Evolutionary conservation across 2,888 invertebrate genomes (phyloP).

Genomic region (Patella depressa): DNA sequence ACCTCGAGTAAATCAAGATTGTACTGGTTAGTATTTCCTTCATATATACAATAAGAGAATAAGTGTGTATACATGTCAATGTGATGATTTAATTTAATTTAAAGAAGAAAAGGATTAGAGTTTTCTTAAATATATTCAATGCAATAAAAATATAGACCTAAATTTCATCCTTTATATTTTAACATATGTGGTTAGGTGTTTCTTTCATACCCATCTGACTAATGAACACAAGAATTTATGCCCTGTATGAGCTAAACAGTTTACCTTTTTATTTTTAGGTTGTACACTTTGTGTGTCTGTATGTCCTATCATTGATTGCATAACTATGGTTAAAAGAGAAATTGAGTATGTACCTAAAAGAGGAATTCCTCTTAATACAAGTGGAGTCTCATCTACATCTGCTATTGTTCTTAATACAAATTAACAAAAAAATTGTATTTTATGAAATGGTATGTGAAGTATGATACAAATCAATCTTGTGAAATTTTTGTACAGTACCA

Average conservation of each 20-base stretch:
- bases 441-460: no score
- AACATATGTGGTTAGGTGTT: no score
- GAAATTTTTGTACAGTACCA: no score
- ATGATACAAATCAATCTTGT: no score
- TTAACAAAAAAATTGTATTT: conserved; percentile 22
- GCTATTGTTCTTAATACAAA: conserved; percentile 48
- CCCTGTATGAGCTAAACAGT: no score
- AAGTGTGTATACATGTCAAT: no score
- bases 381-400: conserved; percentile 24
- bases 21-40: conserved; percentile 65
- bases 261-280: conserved; percentile 77
- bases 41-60: no score
- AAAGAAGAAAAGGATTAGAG: no score
- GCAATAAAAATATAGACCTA: background rate
- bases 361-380: conserved; percentile 55
- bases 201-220: no score
- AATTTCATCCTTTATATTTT: no score
- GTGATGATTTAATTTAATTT: no score
- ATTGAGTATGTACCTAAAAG: conserved; percentile 81
- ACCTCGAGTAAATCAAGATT: conserved; percentile 83
- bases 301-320: conserved; percentile 98
- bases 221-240: no score
- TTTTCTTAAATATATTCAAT: background rate
- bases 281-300: conserved; percentile 97
- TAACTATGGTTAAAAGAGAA: conserved; percentile 92